Percentiles rank a stretch among this genome's conserved stretches.
Conservation (phyloP, 2,888 invertebrate species). For the Cryptops parisi region DNA sequence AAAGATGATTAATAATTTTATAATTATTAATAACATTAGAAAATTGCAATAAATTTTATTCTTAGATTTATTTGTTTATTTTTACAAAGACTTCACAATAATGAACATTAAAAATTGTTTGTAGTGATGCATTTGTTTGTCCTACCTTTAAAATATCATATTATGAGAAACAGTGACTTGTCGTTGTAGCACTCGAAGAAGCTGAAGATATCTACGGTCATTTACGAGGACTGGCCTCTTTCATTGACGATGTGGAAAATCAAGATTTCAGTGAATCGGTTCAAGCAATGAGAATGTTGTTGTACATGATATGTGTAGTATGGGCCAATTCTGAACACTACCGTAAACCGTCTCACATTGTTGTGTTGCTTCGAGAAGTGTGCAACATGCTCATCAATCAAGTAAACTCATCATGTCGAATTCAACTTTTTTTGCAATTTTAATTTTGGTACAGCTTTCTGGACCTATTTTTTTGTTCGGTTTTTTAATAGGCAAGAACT, state of each 20-base stretch:
- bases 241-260: conserved; percentile 58
- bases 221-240: conserved; percentile 63
- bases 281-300: conserved; percentile 57
- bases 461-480: no score
- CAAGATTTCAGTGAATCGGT: conserved; percentile 73
- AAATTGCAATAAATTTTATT: no score
- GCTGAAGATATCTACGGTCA: conserved; percentile 79
- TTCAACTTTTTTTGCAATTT: no score
- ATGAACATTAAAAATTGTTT: no score
- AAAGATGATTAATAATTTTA: no score
- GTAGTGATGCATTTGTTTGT: no score
- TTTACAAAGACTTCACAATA: no score
- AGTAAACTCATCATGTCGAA: conserved; percentile 36
- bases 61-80: no score
- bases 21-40: no score
- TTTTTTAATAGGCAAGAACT: conserved; percentile 62
- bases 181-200: conserved; percentile 58
- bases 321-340: conserved; percentile 82
- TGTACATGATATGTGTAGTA: conserved; percentile 74
- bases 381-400: conserved; percentile 79
- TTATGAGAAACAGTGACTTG: no score
- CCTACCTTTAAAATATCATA: no score
- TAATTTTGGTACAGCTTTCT: no score
- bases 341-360: conserved; percentile 73
- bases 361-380: conserved; percentile 74